These are phyloP conservation scores for Andrena chrysosceles DNA, from an alignment of 2,888 invertebrate species.

Conservation along the genomic window DNA sequence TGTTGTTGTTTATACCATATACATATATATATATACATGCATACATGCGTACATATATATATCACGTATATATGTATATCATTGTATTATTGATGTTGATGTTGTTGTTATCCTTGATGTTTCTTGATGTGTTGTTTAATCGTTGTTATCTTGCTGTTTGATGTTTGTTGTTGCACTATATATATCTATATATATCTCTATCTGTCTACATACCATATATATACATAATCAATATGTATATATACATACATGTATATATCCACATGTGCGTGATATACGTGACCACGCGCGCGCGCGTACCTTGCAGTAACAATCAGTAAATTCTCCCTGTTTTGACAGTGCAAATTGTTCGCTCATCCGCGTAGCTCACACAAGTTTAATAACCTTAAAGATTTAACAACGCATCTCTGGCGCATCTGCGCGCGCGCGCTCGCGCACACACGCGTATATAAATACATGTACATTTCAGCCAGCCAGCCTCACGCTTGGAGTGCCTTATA, in stretches of 20 bases:
- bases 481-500: conserved; percentile 82
- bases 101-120: conserved; percentile 84
- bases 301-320: background rate
- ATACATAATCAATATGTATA: conserved; percentile 61
- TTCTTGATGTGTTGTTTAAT: conserved; percentile 84
- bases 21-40: conserved; percentile 62
- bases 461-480: conserved; percentile 81
- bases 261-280: conserved; percentile 65
- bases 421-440: conserved; percentile 62
- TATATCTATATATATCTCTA: conserved; percentile 70
- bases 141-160: conserved; percentile 84
- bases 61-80: conserved; percentile 67
- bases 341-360: background rate
- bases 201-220: conserved; percentile 49
- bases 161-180: conserved; percentile 85
- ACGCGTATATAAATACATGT: conserved; percentile 66
- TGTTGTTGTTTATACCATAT: conserved; percentile 80
- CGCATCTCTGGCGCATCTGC: conserved; percentile 14
- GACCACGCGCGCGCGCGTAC: conserved; percentile 53
- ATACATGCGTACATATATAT: conserved; percentile 68
- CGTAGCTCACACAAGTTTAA: no score
- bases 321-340: background rate
- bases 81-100: conserved; percentile 83
- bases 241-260: conserved; percentile 71
- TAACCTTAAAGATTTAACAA: background rate